phyloP scores from a whole-genome alignment of 2,113 vertebrate genomes.

The Hyla sarda region DNA sequence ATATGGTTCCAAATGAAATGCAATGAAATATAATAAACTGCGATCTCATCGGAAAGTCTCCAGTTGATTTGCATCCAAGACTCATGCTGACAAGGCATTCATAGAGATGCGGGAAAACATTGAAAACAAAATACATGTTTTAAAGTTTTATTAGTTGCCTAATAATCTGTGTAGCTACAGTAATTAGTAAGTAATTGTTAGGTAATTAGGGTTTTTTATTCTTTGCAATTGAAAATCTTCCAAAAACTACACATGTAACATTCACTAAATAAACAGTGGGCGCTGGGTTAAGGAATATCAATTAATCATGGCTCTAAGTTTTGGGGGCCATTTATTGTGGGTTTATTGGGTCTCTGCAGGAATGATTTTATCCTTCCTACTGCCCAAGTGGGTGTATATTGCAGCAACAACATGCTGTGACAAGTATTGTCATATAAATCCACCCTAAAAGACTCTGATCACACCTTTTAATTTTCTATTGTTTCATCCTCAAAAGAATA shows the following conservation, averaged over 20 bases:
- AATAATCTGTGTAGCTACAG: conserved; percentile 15
- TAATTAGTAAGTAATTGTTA: conserved; percentile 28
- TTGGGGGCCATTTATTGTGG: not conserved
- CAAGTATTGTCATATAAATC: not conserved
- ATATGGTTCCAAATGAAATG: conserved; percentile 43
- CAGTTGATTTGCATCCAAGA: conserved; percentile 50
- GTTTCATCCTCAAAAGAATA: no score
- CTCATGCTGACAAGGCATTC: conserved; percentile 57
- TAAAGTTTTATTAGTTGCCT: conserved; percentile 10
- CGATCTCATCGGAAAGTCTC: conserved; percentile 27
- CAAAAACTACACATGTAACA: not conserved
- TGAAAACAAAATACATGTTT: conserved; percentile 8
- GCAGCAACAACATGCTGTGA: no score
- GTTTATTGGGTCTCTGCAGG: not conserved
- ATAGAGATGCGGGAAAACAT: not conserved
- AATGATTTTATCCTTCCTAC: no score
- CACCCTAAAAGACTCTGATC: no score
- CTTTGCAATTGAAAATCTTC: not conserved
- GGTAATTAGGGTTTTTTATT: conserved; percentile 21
- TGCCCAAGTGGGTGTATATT: no score
- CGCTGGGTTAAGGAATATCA: not conserved
- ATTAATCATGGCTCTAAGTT: not conserved
- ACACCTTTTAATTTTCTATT: no score
- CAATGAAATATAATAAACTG: conserved; percentile 30
- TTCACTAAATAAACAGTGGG: not conserved